Percentiles rank a stretch among this genome's conserved stretches.
Conservation (phyloP, 2,888 invertebrate genomes). For the Tetragonisca angustula region DNA sequence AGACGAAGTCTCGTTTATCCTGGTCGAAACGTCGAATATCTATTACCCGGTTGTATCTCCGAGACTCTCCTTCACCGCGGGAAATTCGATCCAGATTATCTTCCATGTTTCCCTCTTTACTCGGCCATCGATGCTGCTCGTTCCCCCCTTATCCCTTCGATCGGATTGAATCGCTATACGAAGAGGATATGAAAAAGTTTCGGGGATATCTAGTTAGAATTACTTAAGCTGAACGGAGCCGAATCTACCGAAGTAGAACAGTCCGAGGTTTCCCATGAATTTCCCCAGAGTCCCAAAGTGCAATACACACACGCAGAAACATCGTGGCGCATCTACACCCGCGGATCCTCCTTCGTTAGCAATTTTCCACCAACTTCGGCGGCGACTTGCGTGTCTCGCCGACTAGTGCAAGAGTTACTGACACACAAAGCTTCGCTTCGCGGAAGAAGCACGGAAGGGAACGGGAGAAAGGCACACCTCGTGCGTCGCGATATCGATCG, state of each 20-base stretch:
- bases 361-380: not conserved
- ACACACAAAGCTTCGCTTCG: not conserved
- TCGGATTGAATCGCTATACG: not conserved
- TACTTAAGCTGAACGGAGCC: too few species aligned
- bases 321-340: not conserved
- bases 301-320: not conserved
- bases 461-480: slow-evolving; percentile 13
- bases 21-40: slow-evolving; percentile 58
- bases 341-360: not conserved
- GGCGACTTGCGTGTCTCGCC: not conserved
- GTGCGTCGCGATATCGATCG: slow-evolving; percentile 49
- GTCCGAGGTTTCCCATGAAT: not conserved
- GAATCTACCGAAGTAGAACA: not conserved
- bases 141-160: slow-evolving; percentile 5
- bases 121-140: not conserved
- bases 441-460: not conserved
- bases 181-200: not conserved
- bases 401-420: slow-evolving; percentile 12
- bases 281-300: not conserved
- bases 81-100: slow-evolving; percentile 54
- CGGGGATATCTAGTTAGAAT: not conserved
- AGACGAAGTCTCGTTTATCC: slow-evolving; percentile 43
- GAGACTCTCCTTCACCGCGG: slow-evolving; percentile 7
- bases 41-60: slow-evolving; percentile 52
- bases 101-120: slow-evolving; percentile 5